Evolutionary conservation across 2,888 invertebrate species (phyloP), one percentile per base, ranked within the genome.

Genomic region (Drosophila austrosaltans): DNA sequence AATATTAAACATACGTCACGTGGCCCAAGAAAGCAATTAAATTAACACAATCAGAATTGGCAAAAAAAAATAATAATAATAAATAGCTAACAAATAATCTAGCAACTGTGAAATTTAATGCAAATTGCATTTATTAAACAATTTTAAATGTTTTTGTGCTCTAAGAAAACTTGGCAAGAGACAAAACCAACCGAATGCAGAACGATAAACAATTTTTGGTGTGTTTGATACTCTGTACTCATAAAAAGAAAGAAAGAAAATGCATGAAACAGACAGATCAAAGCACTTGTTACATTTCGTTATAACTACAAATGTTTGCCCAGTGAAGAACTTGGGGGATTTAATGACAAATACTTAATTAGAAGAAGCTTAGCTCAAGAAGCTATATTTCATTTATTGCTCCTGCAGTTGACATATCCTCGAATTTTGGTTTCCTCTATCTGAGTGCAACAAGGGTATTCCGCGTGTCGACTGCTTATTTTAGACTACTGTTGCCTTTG

Each of bases 1-100:
- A 72, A 87, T 64, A 81, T 87, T 69, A 66, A 82, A 70, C 66
- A 87, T 82, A 87, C 83, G 82, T 73, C 88, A 84, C 88, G 72
- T 89, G 82, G 64, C 30, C 53, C 66, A 6, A 53, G 42, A 61
- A 57, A 65, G 58, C 64, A 72, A 78, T 73, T 72, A 62, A 83
- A 83, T 84, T 72, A 83, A 65, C 81, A 82, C 65, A 63, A 10
- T n/a, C 59, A 10, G 28, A 59, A 12, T 30, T 8, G 12, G 12
- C 32, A 63, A 42, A 53, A 54, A 56, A 28, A 28, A 4, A 28
- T 3, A 28, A 28, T 4, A 28, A 28, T 3, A 42, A 56, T 20
- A 63, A 56, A 40, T 22, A n/a, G 42, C 48, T 48, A 48, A 48
- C 22, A 42, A 6, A 16, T 42, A 16, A 16, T 42, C 42, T 42